phyloP scores from a whole-genome alignment of 2,888 invertebrate species.

The Teinopalpus imperialis region DNA sequence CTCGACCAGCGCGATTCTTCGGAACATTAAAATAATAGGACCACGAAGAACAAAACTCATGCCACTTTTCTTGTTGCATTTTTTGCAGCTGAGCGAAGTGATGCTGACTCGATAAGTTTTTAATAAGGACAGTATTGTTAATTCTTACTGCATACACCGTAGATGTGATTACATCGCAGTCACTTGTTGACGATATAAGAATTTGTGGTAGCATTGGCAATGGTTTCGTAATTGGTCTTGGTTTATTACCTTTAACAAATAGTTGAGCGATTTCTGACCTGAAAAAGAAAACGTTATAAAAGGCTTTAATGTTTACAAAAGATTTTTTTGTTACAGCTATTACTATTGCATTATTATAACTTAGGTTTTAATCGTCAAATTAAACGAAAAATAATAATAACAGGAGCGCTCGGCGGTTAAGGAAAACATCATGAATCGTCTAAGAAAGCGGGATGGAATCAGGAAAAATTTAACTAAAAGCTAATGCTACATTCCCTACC shows the following conservation, averaged over 20 bases:
- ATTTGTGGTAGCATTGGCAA: conserved; percentile 48
- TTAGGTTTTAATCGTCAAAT: no score
- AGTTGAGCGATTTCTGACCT: conserved; percentile 54
- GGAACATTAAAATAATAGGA: conserved; percentile 68
- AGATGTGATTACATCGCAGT: conserved; percentile 30
- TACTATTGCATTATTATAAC: no score
- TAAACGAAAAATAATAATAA: no score
- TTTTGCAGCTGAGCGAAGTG: conserved; percentile 36
- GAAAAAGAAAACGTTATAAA: conserved; percentile 29
- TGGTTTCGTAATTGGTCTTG: conserved; percentile 46
- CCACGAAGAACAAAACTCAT: conserved; percentile 57
- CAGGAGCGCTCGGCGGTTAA: no score
- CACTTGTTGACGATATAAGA: conserved; percentile 31
- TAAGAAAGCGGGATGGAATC: no score
- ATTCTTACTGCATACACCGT: conserved; percentile 59
- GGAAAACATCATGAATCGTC: no score
- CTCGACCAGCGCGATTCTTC: conserved; percentile 51
- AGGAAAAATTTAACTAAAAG: no score
- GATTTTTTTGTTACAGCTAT: no score
- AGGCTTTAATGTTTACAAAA: no score
- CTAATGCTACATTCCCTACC: no score
- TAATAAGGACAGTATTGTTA: conserved; percentile 58
- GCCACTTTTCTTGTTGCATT: conserved; percentile 45
- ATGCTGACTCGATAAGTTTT: conserved; percentile 45
- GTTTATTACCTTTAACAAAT: conserved; percentile 56